Evolutionary conservation across 2,888 invertebrate genomes (phyloP).

Genomic region (Sphinx pinastri): DNA sequence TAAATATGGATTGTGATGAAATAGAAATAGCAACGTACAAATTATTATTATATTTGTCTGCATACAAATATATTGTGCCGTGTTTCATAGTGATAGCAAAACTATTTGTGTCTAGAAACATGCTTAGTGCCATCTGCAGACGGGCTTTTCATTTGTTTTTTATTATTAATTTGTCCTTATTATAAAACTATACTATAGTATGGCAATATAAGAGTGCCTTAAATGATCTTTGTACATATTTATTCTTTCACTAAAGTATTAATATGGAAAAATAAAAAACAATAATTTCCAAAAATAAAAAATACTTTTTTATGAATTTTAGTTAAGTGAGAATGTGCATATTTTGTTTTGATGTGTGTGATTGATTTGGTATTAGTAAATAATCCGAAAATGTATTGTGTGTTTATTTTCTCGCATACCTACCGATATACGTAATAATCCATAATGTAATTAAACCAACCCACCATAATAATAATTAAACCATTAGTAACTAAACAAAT

Average conservation of each 20-base stretch:
- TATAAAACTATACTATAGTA: slow-evolving; percentile 51
- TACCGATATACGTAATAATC: too few species aligned
- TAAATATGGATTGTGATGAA: slow-evolving; percentile 61
- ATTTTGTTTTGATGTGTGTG: slow-evolving; percentile 83
- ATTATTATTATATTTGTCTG: slow-evolving; percentile 68
- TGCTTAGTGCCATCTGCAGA: slow-evolving; percentile 79
- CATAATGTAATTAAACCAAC: too few species aligned
- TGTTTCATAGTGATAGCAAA: slow-evolving; percentile 66
- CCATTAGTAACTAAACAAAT: too few species aligned
- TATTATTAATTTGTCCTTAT: slow-evolving; percentile 78
- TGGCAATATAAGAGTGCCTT: slow-evolving; percentile 78
- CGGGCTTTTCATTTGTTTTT: slow-evolving; percentile 70
- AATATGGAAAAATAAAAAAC: slow-evolving; percentile 61
- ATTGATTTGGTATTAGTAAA: slow-evolving; percentile 84
- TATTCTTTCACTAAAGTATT: slow-evolving; percentile 69
- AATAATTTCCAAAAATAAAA: slow-evolving; percentile 80
- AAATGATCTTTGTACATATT: slow-evolving; percentile 78
- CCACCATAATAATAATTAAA: too few species aligned
- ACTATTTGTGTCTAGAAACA: slow-evolving; percentile 68
- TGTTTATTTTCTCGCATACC: slow-evolving; percentile 41
- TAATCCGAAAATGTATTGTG: slow-evolving; percentile 69
- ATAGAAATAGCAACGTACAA: slow-evolving; percentile 74
- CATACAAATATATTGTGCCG: slow-evolving; percentile 67
- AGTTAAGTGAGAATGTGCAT: slow-evolving; percentile 83
- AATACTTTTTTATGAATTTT: slow-evolving; percentile 68